Conservation (phyloP, 2,797 vertebrate genomes). For the Neosalanx taihuensis region DNA sequence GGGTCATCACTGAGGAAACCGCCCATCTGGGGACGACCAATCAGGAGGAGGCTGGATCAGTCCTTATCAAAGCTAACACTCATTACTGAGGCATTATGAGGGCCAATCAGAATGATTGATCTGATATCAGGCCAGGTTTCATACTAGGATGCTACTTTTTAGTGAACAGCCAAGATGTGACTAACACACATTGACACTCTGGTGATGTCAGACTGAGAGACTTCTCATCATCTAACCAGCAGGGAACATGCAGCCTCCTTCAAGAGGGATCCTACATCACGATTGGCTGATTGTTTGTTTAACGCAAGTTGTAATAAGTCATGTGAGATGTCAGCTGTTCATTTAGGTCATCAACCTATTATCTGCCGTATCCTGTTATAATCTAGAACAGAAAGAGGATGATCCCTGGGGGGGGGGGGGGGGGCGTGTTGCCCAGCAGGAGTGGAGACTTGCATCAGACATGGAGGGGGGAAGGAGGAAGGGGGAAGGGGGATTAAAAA, state of each 20-base stretch:
- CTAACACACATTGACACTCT: not conserved
- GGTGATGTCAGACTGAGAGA: not conserved
- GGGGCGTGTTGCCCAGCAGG: slow-evolving; percentile 33
- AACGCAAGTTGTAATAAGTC: not conserved
- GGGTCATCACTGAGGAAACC: slow-evolving; percentile 96
- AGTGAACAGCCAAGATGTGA: too few species aligned
- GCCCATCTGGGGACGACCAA: slow-evolving; percentile 83
- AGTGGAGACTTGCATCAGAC: slow-evolving; percentile 51
- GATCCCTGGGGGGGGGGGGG: not conserved
- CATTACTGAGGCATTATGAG: not conserved
- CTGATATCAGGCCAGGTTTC: not conserved
- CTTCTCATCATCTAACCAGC: not conserved
- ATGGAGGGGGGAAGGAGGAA: not conserved
- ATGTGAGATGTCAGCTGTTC: not conserved
- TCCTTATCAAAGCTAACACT: not conserved
- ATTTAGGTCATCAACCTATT: not conserved
- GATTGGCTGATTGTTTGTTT: not conserved
- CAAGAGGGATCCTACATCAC: not conserved
- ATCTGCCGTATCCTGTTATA: not conserved
- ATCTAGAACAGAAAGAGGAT: not conserved
- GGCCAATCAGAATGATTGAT: too few species aligned
- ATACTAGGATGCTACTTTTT: not conserved
- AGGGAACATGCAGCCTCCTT: not conserved
- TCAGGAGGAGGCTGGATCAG: not conserved
- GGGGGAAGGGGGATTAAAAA: slow-evolving; percentile 26